A percentile compares a stretch with the other conserved stretches of the same genome.
phyloP scores from a whole-genome alignment of 2,797 vertebrate species.

The Ataeniobius toweri region DNA sequence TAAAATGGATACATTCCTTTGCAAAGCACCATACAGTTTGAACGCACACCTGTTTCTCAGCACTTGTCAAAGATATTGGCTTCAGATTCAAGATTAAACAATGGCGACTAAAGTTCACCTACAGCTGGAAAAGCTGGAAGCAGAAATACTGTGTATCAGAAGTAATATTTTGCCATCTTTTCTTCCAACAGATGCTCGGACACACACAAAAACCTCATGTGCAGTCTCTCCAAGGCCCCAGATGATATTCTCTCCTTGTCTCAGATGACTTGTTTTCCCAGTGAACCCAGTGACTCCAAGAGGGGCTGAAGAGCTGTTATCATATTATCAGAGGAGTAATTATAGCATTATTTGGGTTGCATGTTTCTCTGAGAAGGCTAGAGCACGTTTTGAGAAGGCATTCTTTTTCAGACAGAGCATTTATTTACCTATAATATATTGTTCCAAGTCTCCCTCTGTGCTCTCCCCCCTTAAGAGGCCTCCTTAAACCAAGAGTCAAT shows the following conservation, averaged over 20 bases:
- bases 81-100: constrained; percentile 35
- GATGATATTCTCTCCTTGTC: constrained; percentile 67
- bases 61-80: constrained; percentile 24
- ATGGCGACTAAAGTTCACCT: constrained; percentile 38
- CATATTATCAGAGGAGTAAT: constrained; percentile 74
- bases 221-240: constrained; percentile 64
- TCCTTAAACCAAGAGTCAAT: constrained; percentile 65
- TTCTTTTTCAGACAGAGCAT: constrained; percentile 79
- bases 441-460: constrained; percentile 75
- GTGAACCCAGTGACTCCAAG: constrained; percentile 76
- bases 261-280: constrained; percentile 60
- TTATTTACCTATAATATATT: constrained; percentile 82
- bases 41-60: constrained; percentile 42
- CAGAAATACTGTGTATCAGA: constrained; percentile 48
- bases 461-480: constrained; percentile 74
- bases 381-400: constrained; percentile 73
- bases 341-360: constrained; percentile 73
- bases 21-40: neutral
- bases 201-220: constrained; percentile 53
- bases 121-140: constrained; percentile 35
- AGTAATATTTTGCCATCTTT: constrained; percentile 20
- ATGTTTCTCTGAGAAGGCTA: constrained; percentile 57
- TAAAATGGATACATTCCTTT: neutral
- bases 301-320: constrained; percentile 66
- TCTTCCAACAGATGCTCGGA: constrained; percentile 23